These are phyloP conservation scores for Homarus gammarus DNA, from an alignment of 2,888 invertebrate species.

Conservation along the genomic window DNA sequence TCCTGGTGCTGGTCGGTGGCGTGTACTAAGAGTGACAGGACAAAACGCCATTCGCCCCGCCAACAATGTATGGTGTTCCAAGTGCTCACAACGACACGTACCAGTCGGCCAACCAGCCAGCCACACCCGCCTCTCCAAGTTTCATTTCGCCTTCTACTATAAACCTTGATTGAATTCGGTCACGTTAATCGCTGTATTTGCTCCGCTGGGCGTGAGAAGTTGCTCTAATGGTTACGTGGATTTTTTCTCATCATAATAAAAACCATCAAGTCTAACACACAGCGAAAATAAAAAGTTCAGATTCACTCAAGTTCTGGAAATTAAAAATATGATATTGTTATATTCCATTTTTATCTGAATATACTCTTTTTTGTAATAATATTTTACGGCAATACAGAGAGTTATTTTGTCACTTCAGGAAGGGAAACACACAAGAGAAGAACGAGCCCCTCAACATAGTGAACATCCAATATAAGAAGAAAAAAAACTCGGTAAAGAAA, in stretches of 20 bases:
- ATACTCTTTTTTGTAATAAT: no score
- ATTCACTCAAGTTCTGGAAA: no score
- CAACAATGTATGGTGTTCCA: slow-evolving; percentile 16
- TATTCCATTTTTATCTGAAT: no score
- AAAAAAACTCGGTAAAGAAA: neutral
- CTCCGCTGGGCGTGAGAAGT: slow-evolving; percentile 27
- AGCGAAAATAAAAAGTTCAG: slow-evolving; percentile 44
- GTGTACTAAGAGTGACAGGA: slow-evolving; percentile 23
- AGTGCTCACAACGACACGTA: neutral
- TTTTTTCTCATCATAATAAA: neutral
- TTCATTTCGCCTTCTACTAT: neutral
- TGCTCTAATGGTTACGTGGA: slow-evolving; percentile 22
- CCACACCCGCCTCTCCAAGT: slow-evolving; percentile 10
- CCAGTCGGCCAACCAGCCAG: no score
- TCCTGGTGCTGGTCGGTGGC: no score
- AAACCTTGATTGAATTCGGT: slow-evolving; percentile 45
- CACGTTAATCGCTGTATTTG: slow-evolving; percentile 46
- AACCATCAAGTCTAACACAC: neutral
- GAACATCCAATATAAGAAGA: no score
- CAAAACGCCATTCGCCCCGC: slow-evolving; percentile 26
- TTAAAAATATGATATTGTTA: no score
- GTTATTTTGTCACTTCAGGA: no score
- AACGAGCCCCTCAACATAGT: no score
- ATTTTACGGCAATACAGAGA: no score
- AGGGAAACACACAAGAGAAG: no score